Percentiles rank a stretch among this genome's conserved stretches.
Conservation (phyloP, 1,140 invertebrate species). For the Drosophila gunungcola region DNA sequence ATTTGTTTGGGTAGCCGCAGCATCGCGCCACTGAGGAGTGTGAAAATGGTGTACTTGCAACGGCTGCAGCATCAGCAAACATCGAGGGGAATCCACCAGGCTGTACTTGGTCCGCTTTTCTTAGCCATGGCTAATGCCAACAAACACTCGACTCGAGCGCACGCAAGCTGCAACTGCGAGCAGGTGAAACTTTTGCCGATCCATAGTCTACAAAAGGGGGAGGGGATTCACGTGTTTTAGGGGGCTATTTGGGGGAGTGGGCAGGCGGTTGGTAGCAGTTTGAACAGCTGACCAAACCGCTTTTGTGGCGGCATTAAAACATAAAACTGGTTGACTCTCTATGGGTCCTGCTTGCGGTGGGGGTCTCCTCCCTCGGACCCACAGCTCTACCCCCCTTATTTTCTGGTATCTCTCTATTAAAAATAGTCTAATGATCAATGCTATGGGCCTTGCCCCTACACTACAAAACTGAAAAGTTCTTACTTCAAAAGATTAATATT, state of each 20-base stretch:
- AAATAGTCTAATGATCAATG: slow-evolving; percentile 81
- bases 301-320: slow-evolving; percentile 62
- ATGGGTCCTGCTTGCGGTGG: slow-evolving; percentile 47
- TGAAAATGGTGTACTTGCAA: slow-evolving; percentile 47
- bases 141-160: slow-evolving; percentile 68
- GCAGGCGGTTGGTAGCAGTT: slow-evolving; percentile 34
- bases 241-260: slow-evolving; percentile 29
- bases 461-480: neutral
- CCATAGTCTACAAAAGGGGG: neutral
- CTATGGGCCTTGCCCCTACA: slow-evolving; percentile 2
- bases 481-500: no score
- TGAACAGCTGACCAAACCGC: slow-evolving; percentile 76
- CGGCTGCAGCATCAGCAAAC: slow-evolving; percentile 41
- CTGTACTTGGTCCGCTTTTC: slow-evolving; percentile 48
- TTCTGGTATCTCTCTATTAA: slow-evolving; percentile 68
- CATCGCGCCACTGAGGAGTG: slow-evolving; percentile 27
- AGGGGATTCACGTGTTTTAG: neutral
- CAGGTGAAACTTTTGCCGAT: slow-evolving; percentile 72
- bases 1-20: slow-evolving; percentile 58
- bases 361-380: slow-evolving; percentile 1
- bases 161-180: slow-evolving; percentile 73
- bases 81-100: slow-evolving; percentile 17
- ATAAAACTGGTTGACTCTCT: slow-evolving; percentile 38
- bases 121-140: slow-evolving; percentile 55
- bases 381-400: neutral